A percentile compares a stretch with the other conserved stretches of the same genome.
These are phyloP conservation scores for Agrochola lychnidis DNA, from an alignment of 2,888 invertebrate genomes.

Conservation along the genomic window DNA sequence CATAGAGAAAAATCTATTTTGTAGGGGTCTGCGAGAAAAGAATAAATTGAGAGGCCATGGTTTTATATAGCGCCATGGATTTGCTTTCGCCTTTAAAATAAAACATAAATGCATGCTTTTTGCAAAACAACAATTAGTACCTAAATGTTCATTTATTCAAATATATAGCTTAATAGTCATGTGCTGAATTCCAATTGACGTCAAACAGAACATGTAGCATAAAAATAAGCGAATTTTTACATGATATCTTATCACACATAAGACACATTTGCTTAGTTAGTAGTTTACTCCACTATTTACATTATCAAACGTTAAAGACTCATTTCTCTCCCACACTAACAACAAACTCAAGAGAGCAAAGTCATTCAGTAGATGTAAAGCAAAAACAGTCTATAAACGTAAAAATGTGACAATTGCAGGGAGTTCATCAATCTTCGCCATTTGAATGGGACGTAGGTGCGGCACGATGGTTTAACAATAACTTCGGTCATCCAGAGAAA, in stretches of 20 bases:
- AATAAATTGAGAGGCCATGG: background rate
- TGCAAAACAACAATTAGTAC: background rate
- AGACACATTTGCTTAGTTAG: conserved; percentile 29
- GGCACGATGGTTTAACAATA: conserved; percentile 83
- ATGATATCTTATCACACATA: conserved; percentile 45
- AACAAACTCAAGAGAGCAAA: conserved; percentile 59
- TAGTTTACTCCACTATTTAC: conserved; percentile 43
- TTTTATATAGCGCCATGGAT: background rate
- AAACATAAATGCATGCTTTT: background rate
- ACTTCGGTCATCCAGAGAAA: conserved; percentile 89
- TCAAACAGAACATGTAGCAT: conserved; percentile 35
- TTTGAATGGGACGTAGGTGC: conserved; percentile 82
- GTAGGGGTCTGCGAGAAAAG: background rate
- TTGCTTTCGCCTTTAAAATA: background rate
- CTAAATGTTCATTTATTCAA: conserved; percentile 18
- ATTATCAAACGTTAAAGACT: conserved; percentile 37
- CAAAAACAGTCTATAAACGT: conserved; percentile 87
- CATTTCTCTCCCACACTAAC: conserved; percentile 41
- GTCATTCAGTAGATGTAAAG: conserved; percentile 77
- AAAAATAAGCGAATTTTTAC: conserved; percentile 35
- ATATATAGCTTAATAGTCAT: conserved; percentile 25
- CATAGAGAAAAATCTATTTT: background rate
- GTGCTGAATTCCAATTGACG: conserved; percentile 39
- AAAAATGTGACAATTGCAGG: conserved; percentile 86
- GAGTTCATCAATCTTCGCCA: conserved; percentile 89